Evolutionary conservation across 2,113 vertebrate genomes (phyloP).

Genomic region (Pseudopodoces humilis): DNA sequence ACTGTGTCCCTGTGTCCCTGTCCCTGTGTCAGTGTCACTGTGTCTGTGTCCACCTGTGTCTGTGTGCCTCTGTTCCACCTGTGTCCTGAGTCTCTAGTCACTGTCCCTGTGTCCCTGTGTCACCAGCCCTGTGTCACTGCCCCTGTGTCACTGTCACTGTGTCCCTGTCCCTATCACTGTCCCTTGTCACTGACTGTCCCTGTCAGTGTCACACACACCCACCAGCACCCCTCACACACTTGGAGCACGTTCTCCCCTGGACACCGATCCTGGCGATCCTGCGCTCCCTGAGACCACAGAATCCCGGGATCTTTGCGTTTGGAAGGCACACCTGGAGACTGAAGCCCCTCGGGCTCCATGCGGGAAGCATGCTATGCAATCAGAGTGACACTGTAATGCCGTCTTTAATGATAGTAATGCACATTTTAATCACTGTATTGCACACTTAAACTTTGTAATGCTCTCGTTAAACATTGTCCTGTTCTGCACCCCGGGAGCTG

Average conservation of each 20-base stretch:
- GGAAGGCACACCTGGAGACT: background rate
- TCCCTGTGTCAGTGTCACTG: background rate
- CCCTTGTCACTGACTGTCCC: background rate
- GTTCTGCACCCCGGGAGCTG: background rate
- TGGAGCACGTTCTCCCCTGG: background rate
- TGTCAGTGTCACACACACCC: too few species aligned
- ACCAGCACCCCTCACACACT: background rate
- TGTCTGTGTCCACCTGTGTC: too few species aligned
- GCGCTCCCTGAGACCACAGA: background rate
- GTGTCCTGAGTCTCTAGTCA: background rate
- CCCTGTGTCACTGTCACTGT: background rate
- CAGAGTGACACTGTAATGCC: rapidly evolving
- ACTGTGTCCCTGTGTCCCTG: background rate
- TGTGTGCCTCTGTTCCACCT: background rate
- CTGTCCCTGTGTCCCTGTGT: background rate
- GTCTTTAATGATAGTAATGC: background rate
- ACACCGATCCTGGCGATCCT: background rate
- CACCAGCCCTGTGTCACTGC: background rate
- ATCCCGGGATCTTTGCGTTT: background rate
- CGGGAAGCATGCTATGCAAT: rapidly evolving
- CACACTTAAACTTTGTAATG: background rate
- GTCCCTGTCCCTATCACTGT: background rate
- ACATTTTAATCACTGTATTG: background rate
- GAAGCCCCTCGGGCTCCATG: background rate
- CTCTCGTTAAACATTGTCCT: rapidly evolving